Evolutionary conservation across 2,888 invertebrate species (phyloP).

Genomic region (Conomelus anceps): DNA sequence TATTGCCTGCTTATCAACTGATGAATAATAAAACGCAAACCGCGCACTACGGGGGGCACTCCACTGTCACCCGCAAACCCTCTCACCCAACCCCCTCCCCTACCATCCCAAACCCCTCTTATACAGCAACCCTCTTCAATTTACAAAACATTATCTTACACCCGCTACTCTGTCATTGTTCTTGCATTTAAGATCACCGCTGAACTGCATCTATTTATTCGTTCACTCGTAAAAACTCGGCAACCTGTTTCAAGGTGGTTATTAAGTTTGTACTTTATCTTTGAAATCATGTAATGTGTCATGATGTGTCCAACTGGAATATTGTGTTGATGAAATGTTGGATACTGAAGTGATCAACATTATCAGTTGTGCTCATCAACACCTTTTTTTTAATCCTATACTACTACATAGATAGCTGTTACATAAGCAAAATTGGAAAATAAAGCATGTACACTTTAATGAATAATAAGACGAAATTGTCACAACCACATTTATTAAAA

Average conservation of each 20-base stretch:
- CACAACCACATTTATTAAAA: no score
- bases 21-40: constrained; percentile 12
- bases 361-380: no score
- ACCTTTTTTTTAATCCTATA: no score
- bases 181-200: not conserved
- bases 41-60: constrained; percentile 6
- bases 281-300: no score
- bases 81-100: not conserved
- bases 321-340: no score
- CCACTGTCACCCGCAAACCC: constrained; percentile 10
- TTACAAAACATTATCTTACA: not conserved
- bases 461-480: no score
- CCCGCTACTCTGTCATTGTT: not conserved
- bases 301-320: no score
- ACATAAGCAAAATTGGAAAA: no score
- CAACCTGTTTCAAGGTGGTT: not conserved
- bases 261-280: not conserved
- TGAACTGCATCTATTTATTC: not conserved
- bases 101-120: not conserved
- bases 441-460: no score
- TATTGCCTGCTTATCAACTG: constrained; percentile 13
- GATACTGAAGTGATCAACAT: no score
- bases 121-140: not conserved
- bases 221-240: not conserved
- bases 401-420: no score